phyloP scores from a whole-genome alignment of 2,888 invertebrate species.

The Pyrochroa serraticornis region DNA sequence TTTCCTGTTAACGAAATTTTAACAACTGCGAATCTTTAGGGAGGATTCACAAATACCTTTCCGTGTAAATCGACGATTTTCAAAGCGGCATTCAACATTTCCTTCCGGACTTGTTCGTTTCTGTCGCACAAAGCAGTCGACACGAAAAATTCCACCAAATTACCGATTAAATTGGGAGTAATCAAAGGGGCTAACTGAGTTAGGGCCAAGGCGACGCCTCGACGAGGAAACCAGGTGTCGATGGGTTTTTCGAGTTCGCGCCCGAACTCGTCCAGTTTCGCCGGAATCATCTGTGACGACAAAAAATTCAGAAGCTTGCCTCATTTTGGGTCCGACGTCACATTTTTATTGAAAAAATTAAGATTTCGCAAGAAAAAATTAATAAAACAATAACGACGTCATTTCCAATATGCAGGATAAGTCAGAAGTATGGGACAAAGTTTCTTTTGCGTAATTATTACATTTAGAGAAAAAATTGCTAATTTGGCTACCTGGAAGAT shows the following conservation, averaged over 20 bases:
- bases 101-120: conserved; percentile 77
- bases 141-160: conserved; percentile 82
- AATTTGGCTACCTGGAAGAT: no score
- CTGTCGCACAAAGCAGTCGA: conserved; percentile 86
- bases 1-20: conserved; percentile 58
- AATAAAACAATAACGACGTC: neutral
- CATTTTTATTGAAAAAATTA: no score
- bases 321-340: no score
- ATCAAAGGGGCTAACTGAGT: conserved; percentile 78
- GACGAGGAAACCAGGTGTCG: conserved; percentile 90
- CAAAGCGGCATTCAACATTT: conserved; percentile 94
- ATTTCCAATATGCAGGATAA: neutral
- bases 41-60: conserved; percentile 63
- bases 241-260: conserved; percentile 82
- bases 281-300: conserved; percentile 73
- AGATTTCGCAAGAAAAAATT: no score
- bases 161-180: conserved; percentile 70
- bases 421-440: no score
- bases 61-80: conserved; percentile 92
- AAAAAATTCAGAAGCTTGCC: no score
- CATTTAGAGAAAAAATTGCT: no score
- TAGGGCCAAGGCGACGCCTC: conserved; percentile 86
- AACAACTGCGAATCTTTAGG: neutral
- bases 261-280: conserved; percentile 89
- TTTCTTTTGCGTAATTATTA: conserved; percentile 6